Evolutionary conservation across 2,113 vertebrate species (phyloP).

Genomic region (Hydrochoerus hydrochaeris): DNA sequence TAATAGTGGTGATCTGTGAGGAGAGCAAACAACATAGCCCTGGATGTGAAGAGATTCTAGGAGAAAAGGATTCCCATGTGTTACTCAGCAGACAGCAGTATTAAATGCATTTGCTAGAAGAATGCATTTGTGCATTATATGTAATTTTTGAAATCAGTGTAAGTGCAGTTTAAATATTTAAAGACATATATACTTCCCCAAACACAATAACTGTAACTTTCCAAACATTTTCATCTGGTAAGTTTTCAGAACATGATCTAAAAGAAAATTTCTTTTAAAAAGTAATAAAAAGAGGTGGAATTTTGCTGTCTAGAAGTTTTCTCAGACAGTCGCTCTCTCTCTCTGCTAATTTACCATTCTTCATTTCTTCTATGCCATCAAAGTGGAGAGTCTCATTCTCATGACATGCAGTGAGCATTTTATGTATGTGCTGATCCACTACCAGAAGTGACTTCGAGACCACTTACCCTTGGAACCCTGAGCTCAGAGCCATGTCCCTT

Average conservation of each 20-base stretch:
- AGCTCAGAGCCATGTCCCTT: not conserved
- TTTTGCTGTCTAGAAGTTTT: not conserved
- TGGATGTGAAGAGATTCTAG: not conserved
- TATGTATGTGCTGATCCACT: not conserved
- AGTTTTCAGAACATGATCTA: not conserved
- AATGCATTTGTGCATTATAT: not conserved
- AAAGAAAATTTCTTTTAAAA: not conserved
- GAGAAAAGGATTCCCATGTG: not conserved
- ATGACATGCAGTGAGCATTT: not conserved
- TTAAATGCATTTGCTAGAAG: not conserved
- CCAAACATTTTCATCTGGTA: not conserved
- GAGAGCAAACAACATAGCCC: not conserved
- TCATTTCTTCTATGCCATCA: not conserved
- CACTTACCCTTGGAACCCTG: not conserved
- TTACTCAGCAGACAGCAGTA: not conserved
- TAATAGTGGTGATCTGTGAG: not conserved
- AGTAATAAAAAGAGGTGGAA: not conserved
- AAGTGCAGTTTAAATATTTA: not conserved
- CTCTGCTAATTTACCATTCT: not conserved
- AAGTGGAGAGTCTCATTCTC: not conserved
- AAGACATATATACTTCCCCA: not conserved
- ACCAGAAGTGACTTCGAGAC: not conserved
- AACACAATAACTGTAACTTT: not conserved
- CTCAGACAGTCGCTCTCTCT: not conserved
- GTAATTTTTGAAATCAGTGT: slow-evolving; percentile 19